Conservation (phyloP, 2,888 invertebrate genomes). For the Pollenia griseotomentosa region DNA sequence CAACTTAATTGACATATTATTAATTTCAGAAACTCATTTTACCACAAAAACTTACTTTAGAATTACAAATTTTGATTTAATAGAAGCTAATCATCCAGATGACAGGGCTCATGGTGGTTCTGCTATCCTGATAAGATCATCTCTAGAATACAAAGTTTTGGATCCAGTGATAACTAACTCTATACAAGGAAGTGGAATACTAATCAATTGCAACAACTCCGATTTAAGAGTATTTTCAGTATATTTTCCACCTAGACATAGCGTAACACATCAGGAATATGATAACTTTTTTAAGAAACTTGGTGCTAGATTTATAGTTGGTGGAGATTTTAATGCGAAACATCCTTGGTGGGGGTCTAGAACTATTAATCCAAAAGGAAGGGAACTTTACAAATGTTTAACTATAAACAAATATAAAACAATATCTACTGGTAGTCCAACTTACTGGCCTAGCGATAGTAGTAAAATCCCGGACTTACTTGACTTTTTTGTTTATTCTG, state of each 20-base stretch:
- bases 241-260: conserved; percentile 55
- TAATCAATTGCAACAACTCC: conserved; percentile 18
- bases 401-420: conserved; percentile 13
- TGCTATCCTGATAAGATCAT: no score
- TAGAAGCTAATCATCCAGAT: no score
- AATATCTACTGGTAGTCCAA: conserved; percentile 39
- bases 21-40: no score
- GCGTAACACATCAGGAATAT: conserved; percentile 21
- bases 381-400: conserved; percentile 47
- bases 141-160: no score
- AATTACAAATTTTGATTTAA: no score
- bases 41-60: no score
- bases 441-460: conserved; percentile 46
- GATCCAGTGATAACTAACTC: no score
- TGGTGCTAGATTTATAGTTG: conserved; percentile 34
- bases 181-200: no score
- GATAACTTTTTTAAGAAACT: conserved; percentile 39
- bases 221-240: conserved; percentile 28
- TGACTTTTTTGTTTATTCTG: conserved; percentile 12
- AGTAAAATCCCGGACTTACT: conserved; percentile 8
- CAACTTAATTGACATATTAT: no score
- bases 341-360: conserved; percentile 54
- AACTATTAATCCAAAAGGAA: conserved; percentile 53
- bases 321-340: no score
- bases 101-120: no score